Conservation (phyloP, 2,797 vertebrate genomes). For the Spinus olivaceus region DNA sequence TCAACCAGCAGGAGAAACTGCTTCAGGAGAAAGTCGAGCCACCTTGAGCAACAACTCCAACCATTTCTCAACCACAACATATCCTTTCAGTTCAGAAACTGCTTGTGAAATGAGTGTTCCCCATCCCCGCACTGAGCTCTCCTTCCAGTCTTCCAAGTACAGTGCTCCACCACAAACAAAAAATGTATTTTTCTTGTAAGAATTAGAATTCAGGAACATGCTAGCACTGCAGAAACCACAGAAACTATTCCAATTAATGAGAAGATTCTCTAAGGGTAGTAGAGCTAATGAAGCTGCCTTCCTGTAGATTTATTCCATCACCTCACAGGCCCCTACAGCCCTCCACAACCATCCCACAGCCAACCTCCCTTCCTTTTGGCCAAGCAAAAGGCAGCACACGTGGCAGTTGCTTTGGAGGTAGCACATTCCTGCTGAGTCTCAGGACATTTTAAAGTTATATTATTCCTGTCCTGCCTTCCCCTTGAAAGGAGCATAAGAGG, state of each 20-base stretch:
- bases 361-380: background rate
- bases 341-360: background rate
- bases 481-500: fast-evolving
- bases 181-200: background rate
- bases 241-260: background rate
- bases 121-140: background rate
- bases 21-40: background rate
- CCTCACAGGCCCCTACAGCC: background rate
- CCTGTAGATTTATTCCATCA: background rate
- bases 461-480: background rate
- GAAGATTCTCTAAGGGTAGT: background rate
- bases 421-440: background rate
- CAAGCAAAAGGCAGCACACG: background rate
- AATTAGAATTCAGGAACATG: background rate
- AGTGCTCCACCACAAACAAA: background rate
- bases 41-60: background rate
- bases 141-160: background rate
- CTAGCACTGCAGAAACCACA: background rate
- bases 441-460: background rate
- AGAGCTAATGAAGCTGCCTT: background rate
- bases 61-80: background rate
- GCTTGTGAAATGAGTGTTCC: background rate
- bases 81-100: background rate
- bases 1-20: background rate
- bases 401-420: background rate